Evolutionary conservation across 2,888 invertebrate genomes (phyloP), one percentile per base, ranked within the genome.

Genomic region (Conistra vaccinii): DNA sequence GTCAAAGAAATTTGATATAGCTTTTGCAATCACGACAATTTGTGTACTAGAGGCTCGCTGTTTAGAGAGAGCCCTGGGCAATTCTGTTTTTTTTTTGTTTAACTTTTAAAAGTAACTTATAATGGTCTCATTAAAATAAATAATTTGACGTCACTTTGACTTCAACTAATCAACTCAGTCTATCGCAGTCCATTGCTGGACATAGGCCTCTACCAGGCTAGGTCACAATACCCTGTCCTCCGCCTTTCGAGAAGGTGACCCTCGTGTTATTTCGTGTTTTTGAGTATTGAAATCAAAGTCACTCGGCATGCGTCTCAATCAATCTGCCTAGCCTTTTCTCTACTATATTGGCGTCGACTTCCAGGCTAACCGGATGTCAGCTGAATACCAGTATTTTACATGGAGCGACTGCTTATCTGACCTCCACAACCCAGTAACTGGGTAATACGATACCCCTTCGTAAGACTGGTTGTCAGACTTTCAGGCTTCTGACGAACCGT

Each of bases 1-100:
- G 87, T 87, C 83, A 87, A 48, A 76, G 77, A 72, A 76, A 79
- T 81, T 62, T 80, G 35, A 45, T 42, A 60, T 76, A 55, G 58
- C 63, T 68, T 26, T 42, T 6, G 48, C 48, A 65, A 76, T 80
- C 42, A 78, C 53, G 51, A 62, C 48, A 73, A 55, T 73, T 78
- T 78, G 74, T 80, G 29, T 80, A 55, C 45, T 66, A 45, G 45
- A 55, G 39, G 20, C 26, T 23, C 20, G 32, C 12, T 75, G 76
- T 57, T 78, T 45, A 39, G 17, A 29, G 45, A 35, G 69, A 55
- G 29, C 17, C 39, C 26, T 48, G 9, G 10, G 35, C 26, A 60
- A 26, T 26, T 2, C 17, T 45, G 17, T 14, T 42, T 42, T n/a
- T 32, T 42, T 9, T 10, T 29, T 12, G 2, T 17, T 17, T n/a